These are phyloP conservation scores for Brachyptera risi DNA, from an alignment of 2,888 invertebrate species.

Conservation along the genomic window DNA sequence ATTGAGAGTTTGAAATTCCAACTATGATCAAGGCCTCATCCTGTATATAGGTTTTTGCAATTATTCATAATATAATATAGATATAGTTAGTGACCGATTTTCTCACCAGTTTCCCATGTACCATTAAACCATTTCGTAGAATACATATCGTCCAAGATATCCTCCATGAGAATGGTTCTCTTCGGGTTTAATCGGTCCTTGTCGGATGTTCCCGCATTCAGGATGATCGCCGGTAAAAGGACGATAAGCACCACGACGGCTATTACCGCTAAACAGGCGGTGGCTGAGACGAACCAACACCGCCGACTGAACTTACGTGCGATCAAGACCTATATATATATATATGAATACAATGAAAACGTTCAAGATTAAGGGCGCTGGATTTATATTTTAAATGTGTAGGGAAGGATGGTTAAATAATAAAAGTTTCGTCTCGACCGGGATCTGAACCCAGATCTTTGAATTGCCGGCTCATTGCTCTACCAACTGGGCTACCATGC, in stretches of 20 bases:
- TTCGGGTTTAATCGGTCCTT: neutral
- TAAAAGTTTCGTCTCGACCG: no score
- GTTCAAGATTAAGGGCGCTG: no score
- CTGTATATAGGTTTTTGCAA: no score
- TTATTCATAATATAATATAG: no score
- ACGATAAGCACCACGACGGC: neutral
- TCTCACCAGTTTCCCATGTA: conserved; percentile 44
- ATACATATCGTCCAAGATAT: conserved; percentile 42
- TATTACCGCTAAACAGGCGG: neutral
- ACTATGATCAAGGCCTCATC: no score
- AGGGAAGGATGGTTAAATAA: no score
- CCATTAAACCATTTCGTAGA: conserved; percentile 44
- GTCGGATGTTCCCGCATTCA: neutral
- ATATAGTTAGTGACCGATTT: neutral
- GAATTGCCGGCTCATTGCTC: no score
- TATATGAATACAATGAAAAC: no score
- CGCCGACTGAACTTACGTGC: neutral
- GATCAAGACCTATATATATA: neutral
- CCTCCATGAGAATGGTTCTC: conserved; percentile 38
- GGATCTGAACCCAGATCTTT: no score
- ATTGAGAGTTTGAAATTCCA: no score
- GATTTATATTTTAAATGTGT: no score
- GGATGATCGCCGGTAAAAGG: neutral
- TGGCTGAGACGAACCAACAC: neutral
- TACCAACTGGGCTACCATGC: no score